phyloP scores from a whole-genome alignment of 2,888 invertebrate genomes.

The Lycophotia porphyrea region DNA sequence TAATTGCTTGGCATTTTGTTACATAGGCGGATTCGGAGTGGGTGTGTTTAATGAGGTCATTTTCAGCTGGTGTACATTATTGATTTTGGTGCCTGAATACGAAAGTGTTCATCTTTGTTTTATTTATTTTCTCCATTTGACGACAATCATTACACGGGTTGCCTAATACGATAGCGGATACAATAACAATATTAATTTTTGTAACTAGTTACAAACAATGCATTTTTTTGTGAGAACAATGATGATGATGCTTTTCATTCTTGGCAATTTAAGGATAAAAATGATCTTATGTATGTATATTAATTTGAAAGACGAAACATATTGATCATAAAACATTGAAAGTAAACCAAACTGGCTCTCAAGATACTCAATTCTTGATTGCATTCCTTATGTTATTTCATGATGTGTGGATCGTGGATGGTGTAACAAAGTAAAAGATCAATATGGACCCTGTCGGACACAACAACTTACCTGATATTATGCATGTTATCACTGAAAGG shows the following conservation, averaged over 20 bases:
- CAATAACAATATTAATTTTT: background rate
- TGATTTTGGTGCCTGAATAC: background rate
- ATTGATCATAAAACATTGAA: background rate
- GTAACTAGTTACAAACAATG: no score
- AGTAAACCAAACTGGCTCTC: background rate
- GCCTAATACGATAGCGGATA: background rate
- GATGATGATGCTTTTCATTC: background rate
- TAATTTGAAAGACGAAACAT: background rate
- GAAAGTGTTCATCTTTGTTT: background rate
- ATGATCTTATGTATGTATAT: background rate
- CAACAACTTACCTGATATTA: background rate
- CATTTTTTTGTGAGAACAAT: background rate
- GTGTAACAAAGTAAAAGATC: no score
- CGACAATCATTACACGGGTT: background rate
- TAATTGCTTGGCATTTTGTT: constrained; percentile 29
- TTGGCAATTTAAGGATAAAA: background rate
- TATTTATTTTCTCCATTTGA: background rate
- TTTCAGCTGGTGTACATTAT: background rate
- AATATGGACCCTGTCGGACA: no score
- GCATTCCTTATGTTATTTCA: no score
- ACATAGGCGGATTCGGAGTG: background rate
- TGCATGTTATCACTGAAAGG: background rate
- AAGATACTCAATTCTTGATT: background rate
- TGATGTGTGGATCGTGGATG: no score
- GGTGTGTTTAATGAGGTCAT: constrained; percentile 4